Evolutionary conservation across 2,113 vertebrate genomes (phyloP).

Genomic region (Osmerus mordax): DNA sequence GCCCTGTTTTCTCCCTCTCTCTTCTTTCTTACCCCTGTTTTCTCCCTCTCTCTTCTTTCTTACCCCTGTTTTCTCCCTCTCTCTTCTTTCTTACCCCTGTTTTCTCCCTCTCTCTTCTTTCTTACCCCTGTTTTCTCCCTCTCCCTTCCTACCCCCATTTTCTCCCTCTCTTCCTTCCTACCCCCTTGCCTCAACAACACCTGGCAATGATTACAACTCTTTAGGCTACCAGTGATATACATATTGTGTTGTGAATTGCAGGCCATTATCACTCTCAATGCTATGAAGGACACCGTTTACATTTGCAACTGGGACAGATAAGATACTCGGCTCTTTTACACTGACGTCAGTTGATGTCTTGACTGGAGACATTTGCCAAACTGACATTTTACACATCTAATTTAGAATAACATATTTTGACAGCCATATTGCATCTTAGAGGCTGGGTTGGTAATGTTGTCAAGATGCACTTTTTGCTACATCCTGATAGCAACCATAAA

Average conservation of each 20-base stretch:
- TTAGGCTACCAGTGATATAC: slow-evolving; percentile 46
- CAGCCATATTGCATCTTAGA: no score
- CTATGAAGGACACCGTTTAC: no score
- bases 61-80: slow-evolving; percentile 6
- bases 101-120: background rate
- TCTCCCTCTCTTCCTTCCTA: background rate
- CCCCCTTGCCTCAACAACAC: slow-evolving; percentile 30
- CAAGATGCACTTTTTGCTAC: no score
- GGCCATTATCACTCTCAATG: no score
- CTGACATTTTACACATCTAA: no score
- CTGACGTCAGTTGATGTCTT: no score
- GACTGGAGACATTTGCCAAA: no score
- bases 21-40: background rate
- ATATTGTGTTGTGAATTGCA: slow-evolving; percentile 14
- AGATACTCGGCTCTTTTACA: no score
- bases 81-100: background rate
- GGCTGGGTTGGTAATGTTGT: no score
- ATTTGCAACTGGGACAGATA: no score
- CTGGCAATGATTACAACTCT: slow-evolving; percentile 41
- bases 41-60: background rate
- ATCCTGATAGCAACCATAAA: no score
- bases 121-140: background rate
- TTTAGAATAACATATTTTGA: no score
- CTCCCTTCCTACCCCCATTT: slow-evolving; percentile 9
- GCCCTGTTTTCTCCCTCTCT: background rate